These are phyloP conservation scores for Brachionus sp. DNA, from an alignment of 1,140 invertebrate species.

Conservation along the genomic window DNA sequence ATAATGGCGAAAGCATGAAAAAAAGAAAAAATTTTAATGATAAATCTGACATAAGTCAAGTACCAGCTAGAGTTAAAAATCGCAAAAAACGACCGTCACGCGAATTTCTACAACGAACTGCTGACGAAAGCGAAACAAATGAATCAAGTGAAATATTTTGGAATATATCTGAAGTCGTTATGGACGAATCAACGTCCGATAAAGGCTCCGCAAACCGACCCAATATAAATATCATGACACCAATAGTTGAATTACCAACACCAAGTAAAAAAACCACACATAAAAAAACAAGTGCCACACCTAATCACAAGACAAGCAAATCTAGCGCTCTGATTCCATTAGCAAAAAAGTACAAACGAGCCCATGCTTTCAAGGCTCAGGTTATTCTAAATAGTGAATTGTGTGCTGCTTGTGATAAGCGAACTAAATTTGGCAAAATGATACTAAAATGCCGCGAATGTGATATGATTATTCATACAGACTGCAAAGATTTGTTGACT, in stretches of 20 bases:
- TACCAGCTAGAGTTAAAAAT: constrained; percentile 13
- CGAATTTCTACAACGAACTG: constrained; percentile 37
- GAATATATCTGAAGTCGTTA: constrained; percentile 30
- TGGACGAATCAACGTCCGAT: constrained; percentile 14
- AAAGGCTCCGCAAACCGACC: not conserved
- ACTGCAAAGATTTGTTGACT: constrained; percentile 31
- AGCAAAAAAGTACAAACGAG: constrained; percentile 32
- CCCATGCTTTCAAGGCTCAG: constrained; percentile 18
- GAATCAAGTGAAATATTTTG: constrained; percentile 41
- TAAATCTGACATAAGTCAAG: not conserved
- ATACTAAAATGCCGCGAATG: constrained; percentile 36
- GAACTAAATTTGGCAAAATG: constrained; percentile 42
- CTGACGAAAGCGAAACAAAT: constrained; percentile 41
- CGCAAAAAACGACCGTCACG: constrained; percentile 30
- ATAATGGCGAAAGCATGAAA: not conserved
- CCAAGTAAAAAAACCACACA: constrained; percentile 10
- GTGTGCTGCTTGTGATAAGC: constrained; percentile 20
- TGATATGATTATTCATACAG: constrained; percentile 16
- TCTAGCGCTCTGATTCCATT: not conserved
- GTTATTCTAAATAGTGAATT: constrained; percentile 37
- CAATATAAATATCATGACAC: constrained; percentile 40
- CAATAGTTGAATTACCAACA: constrained; percentile 26
- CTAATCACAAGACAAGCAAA: not conserved
- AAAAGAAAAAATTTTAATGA: not conserved
- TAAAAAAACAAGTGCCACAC: constrained; percentile 26